Percentiles rank a stretch among this genome's conserved stretches.
These are phyloP conservation scores for Pseudochaenichthys georgianus DNA, from an alignment of 2,797 vertebrate genomes.

Conservation along the genomic window DNA sequence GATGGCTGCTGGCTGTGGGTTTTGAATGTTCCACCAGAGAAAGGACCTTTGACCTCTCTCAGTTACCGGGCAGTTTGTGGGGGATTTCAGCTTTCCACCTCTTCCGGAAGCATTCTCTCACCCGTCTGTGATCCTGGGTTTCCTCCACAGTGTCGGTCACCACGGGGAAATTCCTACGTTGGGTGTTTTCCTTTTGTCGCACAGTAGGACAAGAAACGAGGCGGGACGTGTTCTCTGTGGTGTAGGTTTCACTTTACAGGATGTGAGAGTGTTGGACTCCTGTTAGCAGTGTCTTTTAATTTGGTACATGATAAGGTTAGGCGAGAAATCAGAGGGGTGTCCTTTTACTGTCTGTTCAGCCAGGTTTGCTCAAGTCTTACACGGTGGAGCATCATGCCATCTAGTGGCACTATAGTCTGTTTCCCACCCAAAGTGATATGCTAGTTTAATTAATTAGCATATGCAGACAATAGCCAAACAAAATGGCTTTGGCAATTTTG, in stretches of 20 bases:
- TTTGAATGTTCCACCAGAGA: conserved; percentile 64
- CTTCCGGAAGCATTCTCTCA: conserved; percentile 70
- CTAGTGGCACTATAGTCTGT: conserved; percentile 60
- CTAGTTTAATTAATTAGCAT: too few relatives aligned
- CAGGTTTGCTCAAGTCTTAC: conserved; percentile 22
- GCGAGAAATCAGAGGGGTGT: conserved; percentile 71
- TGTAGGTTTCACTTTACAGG: conserved; percentile 72
- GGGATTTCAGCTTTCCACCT: conserved; percentile 50
- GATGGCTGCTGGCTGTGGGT: conserved; percentile 29
- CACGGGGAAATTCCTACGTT: conserved; percentile 77
- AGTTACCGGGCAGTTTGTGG: conserved; percentile 45
- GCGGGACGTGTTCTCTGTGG: conserved; percentile 51
- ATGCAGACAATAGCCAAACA: too few relatives aligned
- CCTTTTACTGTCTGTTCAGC: conserved; percentile 65
- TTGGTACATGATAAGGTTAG: conserved; percentile 68
- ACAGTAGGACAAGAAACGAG: conserved; percentile 47
- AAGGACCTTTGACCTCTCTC: conserved; percentile 61
- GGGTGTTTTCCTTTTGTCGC: conserved; percentile 57
- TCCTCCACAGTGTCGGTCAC: conserved; percentile 56
- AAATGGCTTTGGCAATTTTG: too few relatives aligned
- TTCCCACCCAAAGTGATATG: too few relatives aligned
- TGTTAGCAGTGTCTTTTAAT: conserved; percentile 72
- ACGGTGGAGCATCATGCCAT: conserved; percentile 47
- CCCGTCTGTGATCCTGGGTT: conserved; percentile 70
- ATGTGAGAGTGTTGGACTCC: conserved; percentile 64